Conservation (phyloP, 1,140 invertebrate species). For the Eriosoma lanigerum region DNA sequence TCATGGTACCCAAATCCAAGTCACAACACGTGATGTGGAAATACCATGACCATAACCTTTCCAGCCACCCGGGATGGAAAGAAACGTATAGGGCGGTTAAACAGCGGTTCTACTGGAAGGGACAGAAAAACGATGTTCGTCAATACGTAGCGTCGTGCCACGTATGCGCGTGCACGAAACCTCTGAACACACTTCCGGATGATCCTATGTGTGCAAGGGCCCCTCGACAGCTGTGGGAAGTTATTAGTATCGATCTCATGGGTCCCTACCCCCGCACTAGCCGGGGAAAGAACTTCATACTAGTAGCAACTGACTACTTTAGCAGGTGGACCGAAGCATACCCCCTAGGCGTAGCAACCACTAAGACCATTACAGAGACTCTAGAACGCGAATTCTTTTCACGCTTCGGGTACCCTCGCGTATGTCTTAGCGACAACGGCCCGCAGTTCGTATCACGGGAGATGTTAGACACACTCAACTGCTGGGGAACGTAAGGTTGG, state of each 20-base stretch:
- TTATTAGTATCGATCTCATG: neutral
- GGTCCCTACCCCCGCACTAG: neutral
- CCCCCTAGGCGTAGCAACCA: neutral
- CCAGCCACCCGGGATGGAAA: constrained; percentile 7
- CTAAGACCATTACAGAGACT: neutral
- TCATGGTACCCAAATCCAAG: too few relatives aligned
- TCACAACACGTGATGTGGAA: too few relatives aligned
- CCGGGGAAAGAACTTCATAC: too few relatives aligned
- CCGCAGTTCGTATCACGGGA: neutral
- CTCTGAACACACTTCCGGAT: neutral
- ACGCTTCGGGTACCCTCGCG: neutral
- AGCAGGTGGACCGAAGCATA: constrained; percentile 1
- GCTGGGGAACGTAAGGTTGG: neutral
- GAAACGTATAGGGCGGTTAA: neutral
- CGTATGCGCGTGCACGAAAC: neutral
- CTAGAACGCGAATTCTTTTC: constrained; percentile 3
- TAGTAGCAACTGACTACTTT: neutral
- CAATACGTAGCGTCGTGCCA: neutral
- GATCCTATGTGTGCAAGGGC: neutral
- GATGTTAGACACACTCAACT: neutral
- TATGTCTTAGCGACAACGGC: neutral
- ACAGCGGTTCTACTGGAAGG: neutral
- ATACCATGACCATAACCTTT: neutral
- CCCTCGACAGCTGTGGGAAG: neutral
- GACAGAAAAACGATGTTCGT: neutral